Conservation (phyloP, 2,888 invertebrate genomes). For the Pristionchus maxplancki region DNA sequence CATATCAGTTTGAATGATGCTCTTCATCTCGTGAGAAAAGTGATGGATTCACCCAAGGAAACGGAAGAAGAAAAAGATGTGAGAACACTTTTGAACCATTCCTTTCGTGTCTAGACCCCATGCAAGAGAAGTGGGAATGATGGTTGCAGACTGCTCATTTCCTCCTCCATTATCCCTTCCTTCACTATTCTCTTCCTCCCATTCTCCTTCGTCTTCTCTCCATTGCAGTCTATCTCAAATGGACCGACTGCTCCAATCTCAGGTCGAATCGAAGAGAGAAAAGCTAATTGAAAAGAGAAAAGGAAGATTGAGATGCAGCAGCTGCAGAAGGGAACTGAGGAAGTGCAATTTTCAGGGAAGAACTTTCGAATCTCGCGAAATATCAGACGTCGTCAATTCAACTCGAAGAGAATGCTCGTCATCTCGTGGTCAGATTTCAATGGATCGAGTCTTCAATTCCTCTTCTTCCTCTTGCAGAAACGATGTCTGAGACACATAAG, state of each 20-base stretch:
- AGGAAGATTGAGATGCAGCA: neutral
- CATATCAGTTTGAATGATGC: slow-evolving; percentile 42
- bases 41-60: neutral
- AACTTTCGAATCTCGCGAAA: neutral
- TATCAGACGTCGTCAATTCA: neutral
- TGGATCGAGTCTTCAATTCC: neutral
- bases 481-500: slow-evolving; percentile 14
- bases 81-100: neutral
- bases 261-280: slow-evolving; percentile 23
- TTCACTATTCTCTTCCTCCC: slow-evolving; percentile 26
- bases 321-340: neutral
- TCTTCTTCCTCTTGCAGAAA: neutral
- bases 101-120: neutral
- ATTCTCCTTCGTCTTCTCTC: slow-evolving; percentile 43
- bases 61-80: slow-evolving; percentile 8
- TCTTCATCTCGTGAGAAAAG: slow-evolving; percentile 24
- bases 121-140: neutral
- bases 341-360: neutral
- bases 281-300: neutral
- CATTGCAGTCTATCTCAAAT: slow-evolving; percentile 36
- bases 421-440: neutral
- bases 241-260: slow-evolving; percentile 22
- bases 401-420: neutral
- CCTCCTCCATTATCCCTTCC: slow-evolving; percentile 39
- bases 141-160: neutral